These are phyloP conservation scores for Dallia pectoralis DNA, from an alignment of 2,797 vertebrate species.

Conservation along the genomic window DNA sequence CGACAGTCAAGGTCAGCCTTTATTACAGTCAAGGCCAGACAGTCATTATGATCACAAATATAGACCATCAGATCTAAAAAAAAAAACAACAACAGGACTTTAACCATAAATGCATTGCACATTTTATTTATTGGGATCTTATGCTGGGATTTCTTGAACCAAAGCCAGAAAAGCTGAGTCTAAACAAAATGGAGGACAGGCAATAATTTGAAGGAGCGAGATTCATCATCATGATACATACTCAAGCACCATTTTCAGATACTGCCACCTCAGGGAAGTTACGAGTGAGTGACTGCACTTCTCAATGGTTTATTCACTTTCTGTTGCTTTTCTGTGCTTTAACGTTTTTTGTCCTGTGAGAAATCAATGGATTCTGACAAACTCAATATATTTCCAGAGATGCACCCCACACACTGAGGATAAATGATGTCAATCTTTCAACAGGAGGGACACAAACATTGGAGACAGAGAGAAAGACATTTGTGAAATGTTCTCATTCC, in stretches of 20 bases:
- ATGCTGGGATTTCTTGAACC: neutral
- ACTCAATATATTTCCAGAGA: slow-evolving; percentile 30
- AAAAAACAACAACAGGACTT: neutral
- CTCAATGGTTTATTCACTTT: slow-evolving; percentile 22
- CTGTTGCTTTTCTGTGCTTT: slow-evolving; percentile 23
- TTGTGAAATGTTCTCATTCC: slow-evolving; percentile 28
- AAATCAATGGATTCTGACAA: slow-evolving; percentile 50
- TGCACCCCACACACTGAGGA: slow-evolving; percentile 7
- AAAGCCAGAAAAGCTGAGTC: neutral
- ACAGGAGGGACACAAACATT: slow-evolving; percentile 33
- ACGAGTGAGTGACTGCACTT: slow-evolving; percentile 17
- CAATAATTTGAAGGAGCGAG: neutral
- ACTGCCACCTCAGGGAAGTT: slow-evolving; percentile 16
- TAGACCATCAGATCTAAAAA: too few relatives aligned
- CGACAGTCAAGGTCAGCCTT: too few relatives aligned
- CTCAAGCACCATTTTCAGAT: slow-evolving; percentile 18
- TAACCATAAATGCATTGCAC: neutral
- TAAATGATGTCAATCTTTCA: slow-evolving; percentile 32
- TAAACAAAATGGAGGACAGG: neutral
- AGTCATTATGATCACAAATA: too few relatives aligned
- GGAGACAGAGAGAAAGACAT: slow-evolving; percentile 14
- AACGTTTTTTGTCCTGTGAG: slow-evolving; percentile 45
- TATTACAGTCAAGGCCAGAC: too few relatives aligned
- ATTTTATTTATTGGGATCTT: neutral
- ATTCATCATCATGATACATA: neutral